Percentiles rank a stretch among this genome's conserved stretches.
Conservation (phyloP, 2,888 invertebrate genomes). For the Pammene aurita region DNA sequence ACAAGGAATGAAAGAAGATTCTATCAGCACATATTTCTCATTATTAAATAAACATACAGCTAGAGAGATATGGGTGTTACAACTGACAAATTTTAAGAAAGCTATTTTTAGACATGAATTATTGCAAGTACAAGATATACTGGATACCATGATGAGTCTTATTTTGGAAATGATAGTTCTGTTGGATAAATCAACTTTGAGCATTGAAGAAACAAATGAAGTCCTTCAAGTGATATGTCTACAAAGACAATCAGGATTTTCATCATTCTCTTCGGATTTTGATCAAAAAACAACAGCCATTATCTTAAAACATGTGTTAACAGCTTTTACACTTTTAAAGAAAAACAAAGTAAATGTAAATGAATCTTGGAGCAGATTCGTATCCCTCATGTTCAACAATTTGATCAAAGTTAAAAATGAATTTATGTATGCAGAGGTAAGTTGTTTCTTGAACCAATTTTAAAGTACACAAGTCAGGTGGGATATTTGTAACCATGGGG, state of each 20-base stretch:
- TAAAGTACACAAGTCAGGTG: too few species aligned
- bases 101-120: conserved; percentile 53
- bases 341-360: conserved; percentile 49
- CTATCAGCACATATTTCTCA: background rate
- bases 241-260: conserved; percentile 53
- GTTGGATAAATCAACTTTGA: conserved; percentile 47
- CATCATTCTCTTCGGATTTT: conserved; percentile 51
- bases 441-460: conserved; percentile 38
- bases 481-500: too few species aligned
- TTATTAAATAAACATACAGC: conserved; percentile 16
- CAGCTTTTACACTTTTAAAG: conserved; percentile 54
- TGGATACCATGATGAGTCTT: conserved; percentile 56
- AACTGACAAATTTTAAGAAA: conserved; percentile 52
- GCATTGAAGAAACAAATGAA: conserved; percentile 50
- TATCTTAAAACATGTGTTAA: conserved; percentile 60
- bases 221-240: conserved; percentile 61
- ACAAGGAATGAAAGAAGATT: conserved; percentile 22
- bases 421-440: conserved; percentile 53
- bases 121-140: conserved; percentile 49
- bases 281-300: conserved; percentile 51
- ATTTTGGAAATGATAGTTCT: conserved; percentile 55
- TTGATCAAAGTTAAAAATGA: conserved; percentile 56
- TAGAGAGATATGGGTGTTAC: conserved; percentile 52
- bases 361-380: conserved; percentile 57
- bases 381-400: conserved; percentile 51